Evolutionary conservation across 2,113 vertebrate species (phyloP), one percentile per base, ranked within the genome.

Genomic region (Thunnus thynnus): DNA sequence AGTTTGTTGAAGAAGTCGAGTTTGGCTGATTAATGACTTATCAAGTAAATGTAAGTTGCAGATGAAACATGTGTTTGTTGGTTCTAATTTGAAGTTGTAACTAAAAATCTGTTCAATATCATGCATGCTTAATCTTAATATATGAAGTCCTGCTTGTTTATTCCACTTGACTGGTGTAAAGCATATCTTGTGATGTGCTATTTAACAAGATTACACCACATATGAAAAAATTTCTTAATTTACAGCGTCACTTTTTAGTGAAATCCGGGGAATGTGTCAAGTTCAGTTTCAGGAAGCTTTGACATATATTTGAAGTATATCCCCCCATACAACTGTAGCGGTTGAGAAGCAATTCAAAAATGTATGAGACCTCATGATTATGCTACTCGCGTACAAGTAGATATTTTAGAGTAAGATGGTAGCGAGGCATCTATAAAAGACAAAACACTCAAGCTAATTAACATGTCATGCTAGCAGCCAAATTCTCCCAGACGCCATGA

Each of bases 361-460:
- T 32, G 14, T 8, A 71, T n/a, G 10, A 70, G 22, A 82, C 22
- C 25, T 75, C 13, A 50, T 57, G 73, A 25, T 20, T 10, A 83
- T 79, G 83, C 77, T 20, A 5, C 60, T 72, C 65, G 71, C 5
- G 25, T 52, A 63, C 51, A 55, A 61, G 27, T 18, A 65, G 25
- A 83, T 72, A 20, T 61, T 82, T 78, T n/a, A 22, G 57, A 78
- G 18, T 72, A 88, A 22, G 80, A 91, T 83, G 81, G 73, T 13
- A 52, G 65, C 16, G 18, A 83, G 30, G 52, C 47, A 75, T 58
- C 5, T 50, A 64, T 65, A 71, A 82, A 82, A 80, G 52, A 87
- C 72, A 66, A 78, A 86, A 88, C 74, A 78, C 70, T 78, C 48
- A 3, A 51, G 62, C 75, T 76, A 81, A 86, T 89, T 84, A 91